A percentile compares a stretch with the other conserved stretches of the same genome.
Conservation (phyloP, 2,888 invertebrate species). For the Glaucopsyche alexis region DNA sequence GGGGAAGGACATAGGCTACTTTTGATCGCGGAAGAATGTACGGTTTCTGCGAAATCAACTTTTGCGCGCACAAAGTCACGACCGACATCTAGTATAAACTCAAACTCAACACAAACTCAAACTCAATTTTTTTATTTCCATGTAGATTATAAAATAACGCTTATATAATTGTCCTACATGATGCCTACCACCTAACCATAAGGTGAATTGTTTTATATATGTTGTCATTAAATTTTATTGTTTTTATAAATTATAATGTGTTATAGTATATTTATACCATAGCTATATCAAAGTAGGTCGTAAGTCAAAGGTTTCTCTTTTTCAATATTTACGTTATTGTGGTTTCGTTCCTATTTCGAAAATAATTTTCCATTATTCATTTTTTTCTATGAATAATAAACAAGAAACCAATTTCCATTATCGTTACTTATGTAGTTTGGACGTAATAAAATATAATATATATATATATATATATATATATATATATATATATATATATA, state of each 20-base stretch:
- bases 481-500: neutral
- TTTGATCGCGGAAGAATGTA: too few relatives aligned
- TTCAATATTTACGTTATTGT: neutral
- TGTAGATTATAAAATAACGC: too few relatives aligned
- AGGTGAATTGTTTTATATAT: too few relatives aligned
- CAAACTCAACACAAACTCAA: too few relatives aligned
- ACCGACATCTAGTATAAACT: too few relatives aligned
- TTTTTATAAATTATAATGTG: neutral
- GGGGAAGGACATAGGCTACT: too few relatives aligned
- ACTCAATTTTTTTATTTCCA: too few relatives aligned
- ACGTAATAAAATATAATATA: neutral
- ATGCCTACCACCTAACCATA: too few relatives aligned
- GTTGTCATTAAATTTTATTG: neutral
- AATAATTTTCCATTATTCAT: neutral
- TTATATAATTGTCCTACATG: too few relatives aligned
- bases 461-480: neutral
- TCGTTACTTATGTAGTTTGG: neutral
- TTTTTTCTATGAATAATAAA: slow-evolving; percentile 6
- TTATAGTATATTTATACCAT: neutral
- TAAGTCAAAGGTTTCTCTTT: neutral
- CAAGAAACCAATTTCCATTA: neutral
- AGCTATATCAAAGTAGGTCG: neutral
- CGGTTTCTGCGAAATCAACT: too few relatives aligned
- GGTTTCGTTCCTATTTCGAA: neutral
- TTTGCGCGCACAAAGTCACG: too few relatives aligned